Evolutionary conservation across 2,797 vertebrate species (phyloP).

Genomic region (Cyclopterus lumpus): DNA sequence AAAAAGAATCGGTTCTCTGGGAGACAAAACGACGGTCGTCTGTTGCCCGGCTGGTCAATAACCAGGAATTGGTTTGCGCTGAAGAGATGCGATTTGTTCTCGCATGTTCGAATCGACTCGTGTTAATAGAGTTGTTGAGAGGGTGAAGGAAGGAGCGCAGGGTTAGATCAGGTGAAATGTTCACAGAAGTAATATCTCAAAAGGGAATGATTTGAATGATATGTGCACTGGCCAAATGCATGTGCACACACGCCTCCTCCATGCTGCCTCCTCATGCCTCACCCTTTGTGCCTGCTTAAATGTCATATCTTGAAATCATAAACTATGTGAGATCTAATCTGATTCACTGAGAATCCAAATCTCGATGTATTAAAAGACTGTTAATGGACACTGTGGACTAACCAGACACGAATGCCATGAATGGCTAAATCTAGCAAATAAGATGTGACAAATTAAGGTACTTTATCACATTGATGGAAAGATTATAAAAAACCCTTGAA

Average conservation of each 20-base stretch:
- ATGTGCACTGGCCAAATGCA: neutral
- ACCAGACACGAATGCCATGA: neutral
- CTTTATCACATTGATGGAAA: neutral
- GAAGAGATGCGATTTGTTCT: conserved; percentile 39
- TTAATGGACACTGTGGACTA: neutral
- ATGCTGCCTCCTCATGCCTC: neutral
- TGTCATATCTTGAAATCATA: neutral
- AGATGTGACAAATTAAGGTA: neutral
- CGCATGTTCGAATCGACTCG: conserved; percentile 28
- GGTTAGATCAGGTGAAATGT: conserved; percentile 17
- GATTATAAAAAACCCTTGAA: neutral
- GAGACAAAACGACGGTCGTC: conserved; percentile 43
- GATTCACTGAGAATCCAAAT: neutral
- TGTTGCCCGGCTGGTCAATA: conserved; percentile 44
- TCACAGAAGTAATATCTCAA: conserved; percentile 23
- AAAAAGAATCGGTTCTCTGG: conserved; percentile 19
- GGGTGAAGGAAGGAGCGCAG: conserved; percentile 1
- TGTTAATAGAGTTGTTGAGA: conserved; percentile 28
- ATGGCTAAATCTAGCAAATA: no score
- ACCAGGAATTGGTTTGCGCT: conserved; percentile 29
- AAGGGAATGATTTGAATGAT: conserved; percentile 1
- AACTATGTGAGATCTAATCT: neutral
- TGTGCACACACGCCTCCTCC: neutral
- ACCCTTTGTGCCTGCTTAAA: no score
- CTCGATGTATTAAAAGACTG: neutral